A percentile compares a stretch with the other conserved stretches of the same genome.
These are phyloP conservation scores for Vulpes ferrilata DNA, from an alignment of 2,113 vertebrate genomes.

Conservation along the genomic window DNA sequence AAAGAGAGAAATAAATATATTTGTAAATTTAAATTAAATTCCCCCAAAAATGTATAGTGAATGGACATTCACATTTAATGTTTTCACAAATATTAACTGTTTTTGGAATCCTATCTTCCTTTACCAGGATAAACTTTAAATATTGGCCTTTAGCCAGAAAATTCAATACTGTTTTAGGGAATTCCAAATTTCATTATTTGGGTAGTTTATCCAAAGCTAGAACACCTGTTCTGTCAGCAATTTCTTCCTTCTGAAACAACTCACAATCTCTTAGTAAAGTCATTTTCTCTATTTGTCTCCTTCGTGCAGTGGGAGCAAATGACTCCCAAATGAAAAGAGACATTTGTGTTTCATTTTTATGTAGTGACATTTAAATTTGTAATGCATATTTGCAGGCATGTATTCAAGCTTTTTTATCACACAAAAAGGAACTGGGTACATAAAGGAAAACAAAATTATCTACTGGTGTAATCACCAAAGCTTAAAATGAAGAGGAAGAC, in stretches of 20 bases:
- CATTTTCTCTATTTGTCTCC: slow-evolving; percentile 28
- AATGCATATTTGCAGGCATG: slow-evolving; percentile 19
- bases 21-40: slow-evolving; percentile 11
- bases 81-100: slow-evolving; percentile 37
- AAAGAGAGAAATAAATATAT: not conserved
- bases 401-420: slow-evolving; percentile 18
- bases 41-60: not conserved
- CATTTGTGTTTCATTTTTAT: slow-evolving; percentile 42
- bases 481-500: slow-evolving; percentile 58
- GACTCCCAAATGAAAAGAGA: not conserved
- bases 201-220: not conserved
- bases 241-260: not conserved
- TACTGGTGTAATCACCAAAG: slow-evolving; percentile 5
- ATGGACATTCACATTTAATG: not conserved
- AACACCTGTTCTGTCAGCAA: not conserved
- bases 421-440: slow-evolving; percentile 51
- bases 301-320: not conserved
- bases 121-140: slow-evolving; percentile 38
- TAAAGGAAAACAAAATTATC: slow-evolving; percentile 62
- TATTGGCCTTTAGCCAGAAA: not conserved
- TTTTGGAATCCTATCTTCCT: not conserved
- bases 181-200: not conserved
- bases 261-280: not conserved
- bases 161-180: not conserved
- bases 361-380: slow-evolving; percentile 32